Evolutionary conservation across 2,888 invertebrate genomes (phyloP), one percentile per base, ranked within the genome.

Genomic region (Clunio marinus): DNA sequence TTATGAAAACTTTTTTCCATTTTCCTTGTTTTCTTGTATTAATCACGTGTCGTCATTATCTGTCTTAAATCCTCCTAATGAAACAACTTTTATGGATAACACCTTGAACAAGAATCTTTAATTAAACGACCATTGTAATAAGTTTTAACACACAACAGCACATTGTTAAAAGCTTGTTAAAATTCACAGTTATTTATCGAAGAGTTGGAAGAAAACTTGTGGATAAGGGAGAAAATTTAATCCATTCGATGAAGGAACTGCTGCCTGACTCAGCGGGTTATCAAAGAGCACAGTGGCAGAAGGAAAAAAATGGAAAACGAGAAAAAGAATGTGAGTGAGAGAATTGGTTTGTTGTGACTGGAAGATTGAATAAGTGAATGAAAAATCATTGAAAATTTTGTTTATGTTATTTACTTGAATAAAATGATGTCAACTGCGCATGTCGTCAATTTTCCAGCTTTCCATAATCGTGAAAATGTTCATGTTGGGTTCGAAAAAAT

Each of bases 281-380:
- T 51, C 17, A 22, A n/a, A 51, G 13, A 13, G 22, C 7, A 51
- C 22, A 22, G 22, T 51, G 51, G 22, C 51, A 22, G n/a, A n/a
- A n/a, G n/a, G n/a, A 51, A 51, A 22, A 51, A 41, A n/a, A 15
- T 41, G 41, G 41, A 41, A 41, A 15, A 13, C 22, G 51, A 51
- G 22, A n/a, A 51, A 13, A 22, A 41, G 15, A 22, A 17, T 51
- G 20, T 51, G 20, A 22, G 20, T 51, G 51, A 3, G 51, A 22
- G 20, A n/a, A 22, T 51, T 51, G 51, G n/a, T 51, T 51, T 51
- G 51, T 51, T 51, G 51, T 51, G 51, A 51, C 51, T 51, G 51
- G 51, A 51, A 51, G 51, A 7, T 22, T 51, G 3, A 17, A n/a
- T 51, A 20, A 51, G 3, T 20, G 20, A 51, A 51, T 22, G 4